phyloP scores from a whole-genome alignment of 2,888 invertebrate species.

The Melolontha melolontha region DNA sequence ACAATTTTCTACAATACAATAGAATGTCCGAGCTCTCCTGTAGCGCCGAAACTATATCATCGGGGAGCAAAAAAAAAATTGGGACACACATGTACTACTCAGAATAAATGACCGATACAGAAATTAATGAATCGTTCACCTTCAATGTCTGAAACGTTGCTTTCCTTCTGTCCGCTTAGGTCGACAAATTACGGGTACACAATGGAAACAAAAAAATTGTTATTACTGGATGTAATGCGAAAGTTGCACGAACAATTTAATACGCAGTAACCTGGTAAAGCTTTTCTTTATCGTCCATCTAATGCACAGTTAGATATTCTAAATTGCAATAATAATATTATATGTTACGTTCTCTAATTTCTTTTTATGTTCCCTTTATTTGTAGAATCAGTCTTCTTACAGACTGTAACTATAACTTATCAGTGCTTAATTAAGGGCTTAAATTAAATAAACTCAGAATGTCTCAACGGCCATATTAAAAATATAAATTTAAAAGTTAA shows the following conservation, averaged over 20 bases:
- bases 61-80: constrained; percentile 17
- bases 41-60: constrained; percentile 11
- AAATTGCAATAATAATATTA: too few species aligned
- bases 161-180: constrained; percentile 14
- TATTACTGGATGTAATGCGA: constrained; percentile 12
- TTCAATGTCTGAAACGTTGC: constrained; percentile 10
- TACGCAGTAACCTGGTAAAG: not conserved
- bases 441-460: too few species aligned
- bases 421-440: too few species aligned
- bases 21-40: constrained; percentile 3
- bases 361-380: too few species aligned
- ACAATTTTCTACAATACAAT: constrained; percentile 33
- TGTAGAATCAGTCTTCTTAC: too few species aligned
- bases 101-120: constrained; percentile 22
- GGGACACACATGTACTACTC: constrained; percentile 21
- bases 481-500: too few species aligned
- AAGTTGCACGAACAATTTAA: constrained; percentile 10
- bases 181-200: constrained; percentile 5
- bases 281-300: not conserved
- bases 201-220: constrained; percentile 16
- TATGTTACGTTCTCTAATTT: too few species aligned
- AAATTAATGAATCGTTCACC: constrained; percentile 35
- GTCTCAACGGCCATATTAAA: too few species aligned
- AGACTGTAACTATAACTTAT: too few species aligned
- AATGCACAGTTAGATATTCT: too few species aligned